Evolutionary conservation across 2,888 invertebrate genomes (phyloP).

Genomic region (Prosopocoilus inquinatus): DNA sequence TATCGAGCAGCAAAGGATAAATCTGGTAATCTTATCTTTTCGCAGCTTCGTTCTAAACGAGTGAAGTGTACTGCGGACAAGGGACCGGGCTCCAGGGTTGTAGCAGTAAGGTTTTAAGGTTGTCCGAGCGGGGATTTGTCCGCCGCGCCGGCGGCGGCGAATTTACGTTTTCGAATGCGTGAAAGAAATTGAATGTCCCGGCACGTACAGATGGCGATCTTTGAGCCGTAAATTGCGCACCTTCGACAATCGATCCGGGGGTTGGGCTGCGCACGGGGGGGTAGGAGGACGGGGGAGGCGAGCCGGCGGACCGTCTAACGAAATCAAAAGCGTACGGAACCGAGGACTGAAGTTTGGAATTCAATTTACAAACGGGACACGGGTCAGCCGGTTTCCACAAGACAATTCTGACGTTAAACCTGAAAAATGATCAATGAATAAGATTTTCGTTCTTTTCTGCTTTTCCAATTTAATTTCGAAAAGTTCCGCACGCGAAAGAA

Average conservation of each 20-base stretch:
- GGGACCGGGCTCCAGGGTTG: neutral
- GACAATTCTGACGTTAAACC: slow-evolving; percentile 33
- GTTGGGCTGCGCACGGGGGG: slow-evolving; percentile 28
- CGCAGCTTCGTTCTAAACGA: neutral
- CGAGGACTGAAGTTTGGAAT: slow-evolving; percentile 32
- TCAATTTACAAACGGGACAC: slow-evolving; percentile 34
- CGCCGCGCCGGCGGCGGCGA: slow-evolving; percentile 29
- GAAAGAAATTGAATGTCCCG: slow-evolving; percentile 42
- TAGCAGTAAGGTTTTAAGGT: neutral
- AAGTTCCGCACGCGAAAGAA: too few species aligned
- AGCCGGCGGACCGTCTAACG: slow-evolving; percentile 35
- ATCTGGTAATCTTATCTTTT: slow-evolving; percentile 1
- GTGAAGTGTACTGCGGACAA: neutral
- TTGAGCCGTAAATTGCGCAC: slow-evolving; percentile 5
- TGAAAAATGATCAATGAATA: slow-evolving; percentile 29
- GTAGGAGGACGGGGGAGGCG: slow-evolving; percentile 25
- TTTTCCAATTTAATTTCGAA: slow-evolving; percentile 1
- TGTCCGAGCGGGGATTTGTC: neutral
- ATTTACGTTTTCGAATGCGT: slow-evolving; percentile 40
- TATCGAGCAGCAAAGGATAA: neutral
- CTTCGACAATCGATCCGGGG: slow-evolving; percentile 24
- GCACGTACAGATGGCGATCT: slow-evolving; percentile 31
- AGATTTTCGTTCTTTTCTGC: slow-evolving; percentile 21
- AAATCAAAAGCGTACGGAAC: slow-evolving; percentile 37
- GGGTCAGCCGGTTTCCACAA: slow-evolving; percentile 36